Evolutionary conservation across 2,797 vertebrate genomes (phyloP).

Genomic region (Muscicapa comitata): DNA sequence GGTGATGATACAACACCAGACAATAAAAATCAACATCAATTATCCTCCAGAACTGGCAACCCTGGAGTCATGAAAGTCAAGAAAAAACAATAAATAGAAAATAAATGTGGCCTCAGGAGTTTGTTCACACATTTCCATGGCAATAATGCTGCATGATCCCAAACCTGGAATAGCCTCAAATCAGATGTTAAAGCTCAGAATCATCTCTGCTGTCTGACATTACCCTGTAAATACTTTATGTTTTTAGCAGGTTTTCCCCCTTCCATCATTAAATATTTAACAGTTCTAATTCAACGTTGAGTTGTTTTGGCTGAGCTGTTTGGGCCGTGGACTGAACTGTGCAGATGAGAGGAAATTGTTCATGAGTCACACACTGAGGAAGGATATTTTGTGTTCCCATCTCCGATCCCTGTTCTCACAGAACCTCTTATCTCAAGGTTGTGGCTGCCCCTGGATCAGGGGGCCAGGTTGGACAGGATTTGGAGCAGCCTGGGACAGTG

Average conservation of each 20-base stretch:
- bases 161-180: not conserved
- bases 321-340: not conserved
- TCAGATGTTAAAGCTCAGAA: conserved; percentile 27
- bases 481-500: not conserved
- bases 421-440: accelerated
- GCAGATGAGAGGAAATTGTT: not conserved
- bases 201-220: conserved; percentile 14
- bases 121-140: conserved; percentile 51
- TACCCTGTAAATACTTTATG: conserved; percentile 35
- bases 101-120: conserved; percentile 20
- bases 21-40: conserved; percentile 24
- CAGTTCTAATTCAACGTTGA: conserved; percentile 42
- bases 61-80: conserved; percentile 34
- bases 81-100: conserved; percentile 48
- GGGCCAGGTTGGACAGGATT: accelerated
- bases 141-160: not conserved
- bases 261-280: conserved; percentile 59
- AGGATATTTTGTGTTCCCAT: not conserved
- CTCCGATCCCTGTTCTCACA: not conserved
- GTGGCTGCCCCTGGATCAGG: not conserved
- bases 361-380: not conserved
- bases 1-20: not conserved
- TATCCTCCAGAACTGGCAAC: conserved; percentile 8
- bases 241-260: conserved; percentile 33
- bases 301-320: not conserved